Evolutionary conservation across 2,113 vertebrate genomes (phyloP), one percentile per base, ranked within the genome.

Genomic region (Alethe castanea): DNA sequence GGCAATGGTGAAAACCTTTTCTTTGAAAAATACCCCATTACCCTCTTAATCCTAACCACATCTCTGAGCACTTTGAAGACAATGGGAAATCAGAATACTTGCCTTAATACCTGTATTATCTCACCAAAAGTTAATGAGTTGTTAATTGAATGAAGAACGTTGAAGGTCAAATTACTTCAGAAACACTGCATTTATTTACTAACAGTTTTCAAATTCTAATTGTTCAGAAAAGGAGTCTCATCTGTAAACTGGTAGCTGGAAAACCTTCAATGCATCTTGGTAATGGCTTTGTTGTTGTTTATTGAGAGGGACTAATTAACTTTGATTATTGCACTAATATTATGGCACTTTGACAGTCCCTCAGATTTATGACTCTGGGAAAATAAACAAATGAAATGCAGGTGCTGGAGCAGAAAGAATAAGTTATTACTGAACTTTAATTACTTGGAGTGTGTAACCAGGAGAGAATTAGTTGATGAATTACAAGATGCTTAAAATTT

Each of bases 351-450:
- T 98, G 99, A 99, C 99, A 98, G 97, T 98, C 98, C 97, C 98
- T 98, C 98, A 99, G 98, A 99, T 99, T 99, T 99, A 99, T 98
- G 98, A 99, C 98, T 98, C 98, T 98, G 98, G 98, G 98, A 99
- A 99, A 99, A 99, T 99, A 99, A 99, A 99, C 99, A 99, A 99
- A 99, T 99, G 99, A 99, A 99, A 99, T 99, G 99, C 98, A 99
- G 98, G 98, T 99, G 99, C 98, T 99, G 99, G 98, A 99, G 99
- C 99, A 99, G 99, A 99, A 99, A 99, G 98, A 99, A 99, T 99
- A 99, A 99, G 98, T 99, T 98, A 99, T 99, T 99, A 99, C 98
- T 98, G 98, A 98, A 99, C 98, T 98, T 99, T 99, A 99, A 99
- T 99, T 99, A 99, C 99, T 98, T 98, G 97, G 98, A 98, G 98